Base-by-base conservation (phyloP, 30 jellyfish, hydroid and myxozoan species). In the Aurelia coerulea region DNA sequence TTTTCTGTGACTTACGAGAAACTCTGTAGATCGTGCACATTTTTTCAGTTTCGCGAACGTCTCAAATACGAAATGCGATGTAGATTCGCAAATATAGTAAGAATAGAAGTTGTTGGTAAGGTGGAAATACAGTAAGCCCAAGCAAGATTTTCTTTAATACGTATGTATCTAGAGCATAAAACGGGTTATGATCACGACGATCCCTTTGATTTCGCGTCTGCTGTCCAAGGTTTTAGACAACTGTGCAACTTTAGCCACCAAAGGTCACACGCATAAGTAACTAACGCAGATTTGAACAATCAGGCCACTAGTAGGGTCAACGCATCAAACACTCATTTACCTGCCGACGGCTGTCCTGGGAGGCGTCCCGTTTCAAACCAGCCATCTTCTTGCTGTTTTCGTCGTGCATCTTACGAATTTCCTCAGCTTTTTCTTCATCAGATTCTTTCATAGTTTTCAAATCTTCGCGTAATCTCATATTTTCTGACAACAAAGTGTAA, bases 341-440 rank as follows among this genome's bases (percentile, higher is more conserved):
- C 97, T 92, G 98, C 68, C 90, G 89, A 62, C 79, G 80, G 78
- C 84, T 73, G 86, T 88, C 96, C 88, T 77, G 80, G 90, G 88
- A 75, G 23, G 97, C 93, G 77, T 87, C 95, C 77, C 73, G 84
- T 77, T 87, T 92, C 63, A 92, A 10, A 18, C 69, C 78, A 41
- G 85, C 81, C 52, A 92, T 41, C 69, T 53, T 88, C 78, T 49
- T 63, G 67, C 65, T 70, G 37, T 92, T 85, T 18, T 86, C 88
- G 41, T 84, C 74, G 56, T 71, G 59, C 68, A 92, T 72, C 29
- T 58, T 76, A 12, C 91, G 91, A 46, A 86, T 84, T 59, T 92
- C 97, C 6, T 81, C 97, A 16, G 86, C 92, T 62, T 81, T 87
- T 13, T 73, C 84, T 49, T 80, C 59, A 58, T 86, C 98, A 17